Conservation (phyloP, 2,888 invertebrate species). For the Eristalis intricaria region DNA sequence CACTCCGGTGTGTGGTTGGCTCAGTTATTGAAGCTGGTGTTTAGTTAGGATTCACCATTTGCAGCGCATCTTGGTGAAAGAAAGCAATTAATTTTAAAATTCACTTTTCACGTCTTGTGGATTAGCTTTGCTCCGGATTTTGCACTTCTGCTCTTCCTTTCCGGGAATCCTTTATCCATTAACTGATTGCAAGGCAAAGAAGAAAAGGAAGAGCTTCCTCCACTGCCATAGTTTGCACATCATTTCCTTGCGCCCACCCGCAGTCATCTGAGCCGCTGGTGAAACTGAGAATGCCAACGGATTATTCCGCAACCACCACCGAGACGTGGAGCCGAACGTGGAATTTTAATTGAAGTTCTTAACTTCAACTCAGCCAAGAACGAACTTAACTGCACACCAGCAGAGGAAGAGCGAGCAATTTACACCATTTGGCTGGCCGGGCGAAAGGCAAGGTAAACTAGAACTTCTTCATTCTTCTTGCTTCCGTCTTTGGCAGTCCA, state of each 20-base stretch:
- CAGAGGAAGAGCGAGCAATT: conserved; percentile 24
- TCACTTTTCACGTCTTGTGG: neutral
- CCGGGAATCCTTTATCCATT: neutral
- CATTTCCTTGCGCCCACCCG: neutral
- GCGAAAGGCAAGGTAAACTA: neutral
- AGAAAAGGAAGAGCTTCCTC: neutral
- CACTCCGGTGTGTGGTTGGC: neutral
- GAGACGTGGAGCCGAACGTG: neutral
- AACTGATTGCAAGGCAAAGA: neutral
- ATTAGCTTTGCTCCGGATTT: neutral
- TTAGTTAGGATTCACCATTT: neutral
- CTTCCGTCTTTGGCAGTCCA: conserved; percentile 15
- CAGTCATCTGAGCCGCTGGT: neutral
- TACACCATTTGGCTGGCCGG: conserved; percentile 14
- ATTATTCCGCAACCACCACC: neutral
- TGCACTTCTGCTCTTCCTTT: neutral
- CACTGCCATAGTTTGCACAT: neutral
- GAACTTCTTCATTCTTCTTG: neutral
- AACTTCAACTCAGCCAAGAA: conserved; percentile 30
- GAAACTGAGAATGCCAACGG: neutral
- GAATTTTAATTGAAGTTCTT: conserved; percentile 66
- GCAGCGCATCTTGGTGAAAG: neutral
- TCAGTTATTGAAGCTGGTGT: neutral
- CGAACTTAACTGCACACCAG: conserved; percentile 3
- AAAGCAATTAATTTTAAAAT: neutral